These are phyloP conservation scores for Scomber japonicus DNA, from an alignment of 2,113 vertebrate species.

Conservation along the genomic window DNA sequence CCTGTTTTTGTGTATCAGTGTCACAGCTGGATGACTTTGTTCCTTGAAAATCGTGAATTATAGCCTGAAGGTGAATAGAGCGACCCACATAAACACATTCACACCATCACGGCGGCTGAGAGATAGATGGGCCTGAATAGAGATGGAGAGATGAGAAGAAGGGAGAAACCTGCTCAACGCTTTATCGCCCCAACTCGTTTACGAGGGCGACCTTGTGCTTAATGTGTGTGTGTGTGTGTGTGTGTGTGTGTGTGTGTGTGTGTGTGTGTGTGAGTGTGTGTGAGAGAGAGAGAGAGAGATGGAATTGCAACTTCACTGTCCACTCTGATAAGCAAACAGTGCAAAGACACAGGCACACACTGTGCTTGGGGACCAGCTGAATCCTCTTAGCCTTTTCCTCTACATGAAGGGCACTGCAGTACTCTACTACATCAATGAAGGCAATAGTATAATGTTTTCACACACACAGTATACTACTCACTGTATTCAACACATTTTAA, in stretches of 20 bases:
- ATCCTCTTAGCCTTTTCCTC: conserved; percentile 71
- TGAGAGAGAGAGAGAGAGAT: background rate
- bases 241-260: background rate
- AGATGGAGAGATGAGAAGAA: conserved; percentile 67
- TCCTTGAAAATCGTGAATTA: conserved; percentile 70
- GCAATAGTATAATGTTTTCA: conserved; percentile 50
- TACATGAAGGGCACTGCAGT: conserved; percentile 79
- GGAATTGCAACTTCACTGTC: conserved; percentile 60
- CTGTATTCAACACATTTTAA: conserved; percentile 1
- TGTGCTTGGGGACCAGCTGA: conserved; percentile 63
- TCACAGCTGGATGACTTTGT: conserved; percentile 45
- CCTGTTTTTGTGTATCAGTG: conserved; percentile 23
- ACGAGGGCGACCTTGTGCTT: conserved; percentile 71
- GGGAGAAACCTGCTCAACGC: conserved; percentile 59
- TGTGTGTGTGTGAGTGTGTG: no score
- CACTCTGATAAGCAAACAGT: conserved; percentile 67
- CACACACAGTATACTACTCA: conserved; percentile 31
- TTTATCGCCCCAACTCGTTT: conserved; percentile 70
- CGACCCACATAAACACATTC: conserved; percentile 61
- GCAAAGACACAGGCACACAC: conserved; percentile 53
- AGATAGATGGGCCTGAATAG: conserved; percentile 64
- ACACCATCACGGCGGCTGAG: conserved; percentile 34
- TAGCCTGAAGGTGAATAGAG: conserved; percentile 58
- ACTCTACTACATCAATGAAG: conserved; percentile 70
- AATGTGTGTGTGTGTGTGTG: conserved; percentile 13